Base-by-base conservation (phyloP, 2,888 invertebrate species). In the Cheilosia impressa region DNA sequence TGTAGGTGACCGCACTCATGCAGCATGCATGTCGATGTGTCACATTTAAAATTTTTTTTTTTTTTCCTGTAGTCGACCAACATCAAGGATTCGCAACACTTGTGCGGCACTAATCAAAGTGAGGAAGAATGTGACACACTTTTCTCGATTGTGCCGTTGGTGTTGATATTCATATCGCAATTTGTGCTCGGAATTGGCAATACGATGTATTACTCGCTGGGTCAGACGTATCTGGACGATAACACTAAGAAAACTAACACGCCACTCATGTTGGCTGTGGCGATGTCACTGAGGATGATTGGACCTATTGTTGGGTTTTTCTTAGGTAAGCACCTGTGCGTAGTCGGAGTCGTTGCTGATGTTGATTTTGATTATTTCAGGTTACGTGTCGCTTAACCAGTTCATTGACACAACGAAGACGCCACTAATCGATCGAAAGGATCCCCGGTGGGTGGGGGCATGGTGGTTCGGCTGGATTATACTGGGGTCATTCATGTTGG, bases 381-480 rank as follows among this genome's bases (percentile, higher is more conserved):
- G 92, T 31, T 92, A 88, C 62, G 43, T 91, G 2, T 93, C 93
- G 7, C 89, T 95, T 5, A 94, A 93, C 87, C 89, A 93, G 1
- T 95, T 94, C 89, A 94, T 95, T 71, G 94, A 94, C 89, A 94
- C 95, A 0, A 91, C 90, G 1, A 92, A 94, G 58, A 94, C 94
- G 9, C 95, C 95, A 0, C 89, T 94, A 9, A 95, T 95, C 41
- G 93, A 93, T 57, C 92, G 92, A 57, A 93, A 93, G 75, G 94
- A 95, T 90, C 95, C 95, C 2, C 92, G 95, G 87, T 96, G 96
- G 96, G 90, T 92, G 87, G 96, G 96, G 22, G 96, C 96, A 10
- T 96, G 96, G 96, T 96, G 96, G 96, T 91, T 96, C n/a, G 96
- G 95, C 15, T 94, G 94, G 94, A 93, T 94, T 27, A 92, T 94